Evolutionary conservation across 2,888 invertebrate genomes (phyloP), one percentile per base, ranked within the genome.

Genomic region (Hypolimnas misippus): DNA sequence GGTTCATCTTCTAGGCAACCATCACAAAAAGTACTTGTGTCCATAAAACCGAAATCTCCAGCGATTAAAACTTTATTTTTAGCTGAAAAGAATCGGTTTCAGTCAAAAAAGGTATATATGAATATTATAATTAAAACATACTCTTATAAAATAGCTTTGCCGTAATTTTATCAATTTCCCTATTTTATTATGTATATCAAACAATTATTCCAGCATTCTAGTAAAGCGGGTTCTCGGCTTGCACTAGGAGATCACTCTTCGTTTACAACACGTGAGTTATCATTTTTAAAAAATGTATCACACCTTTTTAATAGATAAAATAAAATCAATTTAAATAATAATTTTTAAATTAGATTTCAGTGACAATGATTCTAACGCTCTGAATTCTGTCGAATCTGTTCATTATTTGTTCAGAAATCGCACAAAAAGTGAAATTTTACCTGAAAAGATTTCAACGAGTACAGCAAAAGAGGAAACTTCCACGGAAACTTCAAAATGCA

Each of bases 211-310:
- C 76, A 90, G 90, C 79, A 76, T 65, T 80, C 84, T 17, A 78
- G 83, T 49, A 85, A 79, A 73, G 83, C 87, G 33, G 79, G 79
- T 14, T 87, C 86, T 46, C 78, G 83, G 52, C 80, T 89, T 62
- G 89, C 84, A 55, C 83, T 88, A 60, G 89, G 88, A 70, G 89
- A 90, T 70, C 86, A 90, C 73, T 81, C 83, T 21, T 87, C 86
- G 40, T 82, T 84, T 64, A 82, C 76, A 19, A 81, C 79, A 33
- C 73, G 90, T 90, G 78, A 86, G 86, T 77, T 21, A 33, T 8
- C 10, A 31, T 16, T 63, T 56, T 50, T 14, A 21, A 35, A 3
- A 3, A 29, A 17, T 7, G 33, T 17, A 25, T 31, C 50, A n/a
- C n/a, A n/a, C n/a, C n/a, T n/a, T n/a, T n/a, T n/a, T n/a, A n/a